phyloP scores from a whole-genome alignment of 2,797 vertebrate genomes.

The Sternotherus odoratus region DNA sequence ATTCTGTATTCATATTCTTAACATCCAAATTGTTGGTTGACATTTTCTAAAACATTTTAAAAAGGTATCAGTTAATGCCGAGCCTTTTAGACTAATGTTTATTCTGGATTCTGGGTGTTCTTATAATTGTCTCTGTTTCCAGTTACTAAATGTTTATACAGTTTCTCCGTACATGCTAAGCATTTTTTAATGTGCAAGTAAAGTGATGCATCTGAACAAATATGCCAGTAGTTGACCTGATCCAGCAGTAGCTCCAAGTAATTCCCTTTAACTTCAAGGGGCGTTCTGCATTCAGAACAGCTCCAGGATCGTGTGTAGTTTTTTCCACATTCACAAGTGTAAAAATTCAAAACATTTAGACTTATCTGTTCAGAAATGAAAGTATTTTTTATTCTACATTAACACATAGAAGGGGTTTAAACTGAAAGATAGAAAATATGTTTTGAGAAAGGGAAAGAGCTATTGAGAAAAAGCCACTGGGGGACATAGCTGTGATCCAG shows the following conservation, averaged over 20 bases:
- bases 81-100: neutral
- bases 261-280: neutral
- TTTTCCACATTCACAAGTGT: neutral
- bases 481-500: neutral
- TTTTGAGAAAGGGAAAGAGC: neutral
- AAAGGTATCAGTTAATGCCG: neutral
- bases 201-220: neutral
- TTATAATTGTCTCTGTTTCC: neutral
- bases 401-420: neutral
- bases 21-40: neutral
- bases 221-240: neutral
- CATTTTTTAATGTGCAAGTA: constrained; percentile 21
- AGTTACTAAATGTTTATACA: constrained; percentile 15
- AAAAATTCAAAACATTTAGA: neutral
- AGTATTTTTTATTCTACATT: neutral
- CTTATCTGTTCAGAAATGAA: neutral
- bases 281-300: fast-evolving
- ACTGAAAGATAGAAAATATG: neutral
- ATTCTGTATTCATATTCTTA: neutral
- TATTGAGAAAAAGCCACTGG: neutral
- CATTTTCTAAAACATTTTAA: neutral
- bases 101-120: neutral
- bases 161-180: neutral
- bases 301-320: neutral
- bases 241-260: neutral